Conservation (phyloP, 2,113 vertebrate genomes). For the Ochotona curzoniae region DNA sequence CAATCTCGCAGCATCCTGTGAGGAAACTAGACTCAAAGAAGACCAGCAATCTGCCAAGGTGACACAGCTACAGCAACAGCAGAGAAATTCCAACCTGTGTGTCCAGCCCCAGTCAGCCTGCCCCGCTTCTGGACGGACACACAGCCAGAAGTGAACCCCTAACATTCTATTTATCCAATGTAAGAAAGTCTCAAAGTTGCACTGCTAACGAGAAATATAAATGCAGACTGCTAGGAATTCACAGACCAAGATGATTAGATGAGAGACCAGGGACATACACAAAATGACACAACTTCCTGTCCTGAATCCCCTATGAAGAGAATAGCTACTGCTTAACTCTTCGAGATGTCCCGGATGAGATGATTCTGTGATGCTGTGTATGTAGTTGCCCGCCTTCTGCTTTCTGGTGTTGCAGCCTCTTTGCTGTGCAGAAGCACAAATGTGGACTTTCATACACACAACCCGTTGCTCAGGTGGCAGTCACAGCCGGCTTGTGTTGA, state of each 20-base stretch:
- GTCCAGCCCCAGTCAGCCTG: not conserved
- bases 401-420: not conserved
- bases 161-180: not conserved
- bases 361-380: not conserved
- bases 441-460: not conserved
- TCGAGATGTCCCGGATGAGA: not conserved
- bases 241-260: not conserved
- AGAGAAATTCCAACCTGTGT: not conserved
- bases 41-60: not conserved
- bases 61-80: not conserved
- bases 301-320: constrained; percentile 14
- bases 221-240: not conserved
- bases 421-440: not conserved
- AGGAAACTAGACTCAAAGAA: not conserved
- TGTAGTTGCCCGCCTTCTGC: not conserved
- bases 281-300: not conserved
- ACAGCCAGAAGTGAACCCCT: not conserved
- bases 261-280: not conserved
- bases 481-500: not conserved
- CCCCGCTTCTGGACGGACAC: not conserved
- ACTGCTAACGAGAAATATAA: constrained; percentile 5
- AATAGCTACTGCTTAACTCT: not conserved
- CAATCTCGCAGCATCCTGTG: not conserved
- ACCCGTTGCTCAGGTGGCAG: not conserved
- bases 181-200: not conserved